Evolutionary conservation across 2,113 vertebrate genomes (phyloP).

Genomic region (Cyphomyrus discorhynchus): DNA sequence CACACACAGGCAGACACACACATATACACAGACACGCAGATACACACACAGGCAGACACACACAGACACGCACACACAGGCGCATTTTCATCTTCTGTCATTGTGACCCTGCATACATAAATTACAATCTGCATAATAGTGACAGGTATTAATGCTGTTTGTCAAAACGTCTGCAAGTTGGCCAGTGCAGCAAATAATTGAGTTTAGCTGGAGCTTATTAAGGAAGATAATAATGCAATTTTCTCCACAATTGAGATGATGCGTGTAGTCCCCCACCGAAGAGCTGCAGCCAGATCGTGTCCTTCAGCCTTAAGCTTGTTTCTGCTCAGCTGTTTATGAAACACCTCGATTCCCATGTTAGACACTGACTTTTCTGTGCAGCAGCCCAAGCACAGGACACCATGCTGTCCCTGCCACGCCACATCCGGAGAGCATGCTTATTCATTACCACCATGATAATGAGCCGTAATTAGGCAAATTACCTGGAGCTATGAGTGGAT

Average conservation of each 20-base stretch:
- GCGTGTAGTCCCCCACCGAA: conserved; percentile 42
- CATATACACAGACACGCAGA: no score
- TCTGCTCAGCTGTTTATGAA: neutral
- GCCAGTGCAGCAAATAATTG: conserved; percentile 36
- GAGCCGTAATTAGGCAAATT: neutral
- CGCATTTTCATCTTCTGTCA: neutral
- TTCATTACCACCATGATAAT: neutral
- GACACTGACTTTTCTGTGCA: neutral
- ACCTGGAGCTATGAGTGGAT: neutral
- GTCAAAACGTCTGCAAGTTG: conserved; percentile 50
- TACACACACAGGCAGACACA: neutral
- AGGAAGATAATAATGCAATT: conserved; percentile 56
- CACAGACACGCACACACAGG: neutral
- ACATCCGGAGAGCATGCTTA: neutral
- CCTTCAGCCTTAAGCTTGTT: neutral
- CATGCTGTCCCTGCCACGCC: neutral
- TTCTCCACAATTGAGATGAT: conserved; percentile 48
- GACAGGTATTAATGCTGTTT: conserved; percentile 51
- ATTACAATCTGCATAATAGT: conserved; percentile 43
- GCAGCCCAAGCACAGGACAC: neutral
- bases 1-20: no score
- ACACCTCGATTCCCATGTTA: no score
- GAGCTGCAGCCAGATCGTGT: no score
- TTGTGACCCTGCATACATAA: conserved; percentile 32
- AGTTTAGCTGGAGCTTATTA: conserved; percentile 38